A percentile compares a stretch with the other conserved stretches of the same genome.
These are phyloP conservation scores for Leuciscus waleckii DNA, from an alignment of 2,797 vertebrate genomes.

Conservation along the genomic window DNA sequence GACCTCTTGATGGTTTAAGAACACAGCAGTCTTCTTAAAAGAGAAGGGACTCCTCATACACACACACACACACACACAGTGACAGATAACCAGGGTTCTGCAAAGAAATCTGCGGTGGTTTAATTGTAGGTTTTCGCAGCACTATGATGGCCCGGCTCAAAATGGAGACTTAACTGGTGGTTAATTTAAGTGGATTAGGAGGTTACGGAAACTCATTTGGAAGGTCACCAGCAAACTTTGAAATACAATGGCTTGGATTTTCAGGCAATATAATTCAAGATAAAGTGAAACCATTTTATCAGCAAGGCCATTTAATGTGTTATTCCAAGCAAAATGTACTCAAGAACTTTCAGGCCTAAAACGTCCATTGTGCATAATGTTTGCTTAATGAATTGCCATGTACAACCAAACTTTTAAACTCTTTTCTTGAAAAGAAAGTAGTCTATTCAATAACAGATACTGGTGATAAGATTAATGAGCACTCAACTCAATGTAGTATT, in stretches of 20 bases:
- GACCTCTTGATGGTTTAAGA: constrained; percentile 47
- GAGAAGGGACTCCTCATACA: neutral
- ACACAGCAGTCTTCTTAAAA: constrained; percentile 35
- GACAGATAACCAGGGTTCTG: constrained; percentile 36
- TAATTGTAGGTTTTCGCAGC: constrained; percentile 51
- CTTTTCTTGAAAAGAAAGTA: constrained; percentile 3
- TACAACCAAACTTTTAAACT: constrained; percentile 18
- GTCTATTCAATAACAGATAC: constrained; percentile 17
- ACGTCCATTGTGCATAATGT: neutral
- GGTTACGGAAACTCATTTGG: constrained; percentile 66
- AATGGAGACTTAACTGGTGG: constrained; percentile 59
- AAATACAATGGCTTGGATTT: constrained; percentile 63
- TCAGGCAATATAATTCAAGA: constrained; percentile 56
- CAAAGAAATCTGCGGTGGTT: constrained; percentile 55
- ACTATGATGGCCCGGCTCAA: constrained; percentile 53
- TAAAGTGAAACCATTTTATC: constrained; percentile 63
- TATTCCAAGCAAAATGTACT: constrained; percentile 47
- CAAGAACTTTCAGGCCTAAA: constrained; percentile 45
- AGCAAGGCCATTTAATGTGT: constrained; percentile 55
- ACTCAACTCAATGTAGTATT: neutral
- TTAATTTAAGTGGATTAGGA: constrained; percentile 68
- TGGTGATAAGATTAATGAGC: constrained; percentile 27
- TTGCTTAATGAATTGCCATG: neutral
- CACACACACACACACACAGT: constrained; percentile 4
- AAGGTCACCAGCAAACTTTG: constrained; percentile 61